phyloP scores from a whole-genome alignment of 2,113 vertebrate species.

The Mesocricetus auratus region DNA sequence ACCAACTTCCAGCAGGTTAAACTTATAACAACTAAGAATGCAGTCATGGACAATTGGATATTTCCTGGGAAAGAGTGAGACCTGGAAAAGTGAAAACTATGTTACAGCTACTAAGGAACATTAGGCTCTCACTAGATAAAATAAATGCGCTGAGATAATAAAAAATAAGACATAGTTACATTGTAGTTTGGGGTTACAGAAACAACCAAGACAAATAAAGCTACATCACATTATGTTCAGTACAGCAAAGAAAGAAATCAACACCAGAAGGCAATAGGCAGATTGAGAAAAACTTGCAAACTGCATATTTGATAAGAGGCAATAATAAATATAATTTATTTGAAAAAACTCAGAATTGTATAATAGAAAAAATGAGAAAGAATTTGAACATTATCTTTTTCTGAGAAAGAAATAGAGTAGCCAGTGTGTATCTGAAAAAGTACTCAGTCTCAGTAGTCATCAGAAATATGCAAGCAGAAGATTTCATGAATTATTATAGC shows the following conservation, averaged over 20 bases:
- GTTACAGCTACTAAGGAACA: neutral
- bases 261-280: neutral
- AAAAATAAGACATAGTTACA: neutral
- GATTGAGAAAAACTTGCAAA: neutral
- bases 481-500: neutral
- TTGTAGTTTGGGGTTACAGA: neutral
- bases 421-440: neutral
- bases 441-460: neutral
- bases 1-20: no score
- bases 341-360: neutral
- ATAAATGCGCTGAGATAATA: neutral
- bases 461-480: neutral
- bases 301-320: neutral
- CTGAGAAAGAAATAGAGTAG: neutral
- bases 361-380: neutral
- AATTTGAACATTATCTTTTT: neutral
- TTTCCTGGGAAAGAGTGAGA: neutral
- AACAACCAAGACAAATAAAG: neutral
- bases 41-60: neutral
- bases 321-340: neutral
- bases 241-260: neutral
- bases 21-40: neutral
- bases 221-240: neutral
- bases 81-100: neutral
- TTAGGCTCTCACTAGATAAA: neutral